Percentiles rank a stretch among this genome's conserved stretches.
Evolutionary conservation across 2,113 vertebrate species (phyloP).

Genomic region (Lamprologus callipterus): DNA sequence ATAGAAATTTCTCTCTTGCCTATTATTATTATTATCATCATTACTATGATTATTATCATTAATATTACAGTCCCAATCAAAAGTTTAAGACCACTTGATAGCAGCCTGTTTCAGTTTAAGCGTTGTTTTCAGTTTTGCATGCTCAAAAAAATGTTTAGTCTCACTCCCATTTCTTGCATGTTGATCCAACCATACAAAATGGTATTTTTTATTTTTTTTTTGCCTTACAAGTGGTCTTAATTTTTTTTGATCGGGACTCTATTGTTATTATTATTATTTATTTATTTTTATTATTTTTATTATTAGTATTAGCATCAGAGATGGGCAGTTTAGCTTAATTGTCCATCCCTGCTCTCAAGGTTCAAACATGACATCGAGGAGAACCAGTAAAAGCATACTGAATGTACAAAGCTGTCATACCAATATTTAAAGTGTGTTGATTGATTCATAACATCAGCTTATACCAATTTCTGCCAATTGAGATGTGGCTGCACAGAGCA

Average conservation of each 20-base stretch:
- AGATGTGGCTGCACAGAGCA: background rate
- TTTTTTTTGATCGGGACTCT: background rate
- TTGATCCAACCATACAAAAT: background rate
- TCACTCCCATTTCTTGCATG: background rate
- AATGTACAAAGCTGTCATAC: background rate
- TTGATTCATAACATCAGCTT: background rate
- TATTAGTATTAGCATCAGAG: background rate
- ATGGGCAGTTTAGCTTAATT: background rate
- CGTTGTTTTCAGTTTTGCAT: background rate
- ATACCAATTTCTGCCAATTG: background rate
- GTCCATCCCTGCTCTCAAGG: background rate
- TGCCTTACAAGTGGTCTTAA: background rate
- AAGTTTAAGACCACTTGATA: background rate
- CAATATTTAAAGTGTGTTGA: background rate
- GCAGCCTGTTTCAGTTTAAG: background rate
- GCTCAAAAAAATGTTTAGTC: background rate
- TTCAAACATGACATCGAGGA: background rate
- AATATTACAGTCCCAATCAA: background rate
- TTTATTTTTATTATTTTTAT: background rate
- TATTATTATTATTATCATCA: background rate
- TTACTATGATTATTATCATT: rapidly evolving
- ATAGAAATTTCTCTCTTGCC: background rate
- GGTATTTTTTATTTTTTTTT: rapidly evolving
- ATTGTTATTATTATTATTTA: background rate
- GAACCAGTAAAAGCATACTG: background rate